Conservation (phyloP, 2,113 vertebrate species). For the Ophiodon elongatus region DNA sequence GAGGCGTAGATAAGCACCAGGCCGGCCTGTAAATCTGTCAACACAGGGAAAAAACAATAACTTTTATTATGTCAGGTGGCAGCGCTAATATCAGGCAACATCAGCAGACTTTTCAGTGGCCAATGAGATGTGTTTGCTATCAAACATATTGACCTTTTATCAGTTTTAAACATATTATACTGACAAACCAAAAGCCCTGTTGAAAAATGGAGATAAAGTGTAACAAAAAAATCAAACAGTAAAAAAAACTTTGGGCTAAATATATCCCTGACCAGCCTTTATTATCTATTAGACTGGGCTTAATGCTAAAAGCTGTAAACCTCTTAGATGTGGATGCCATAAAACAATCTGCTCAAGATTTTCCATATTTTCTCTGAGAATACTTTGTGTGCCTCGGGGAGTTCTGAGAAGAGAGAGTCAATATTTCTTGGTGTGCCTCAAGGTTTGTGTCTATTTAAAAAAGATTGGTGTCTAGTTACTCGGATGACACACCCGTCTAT, state of each 20-base stretch:
- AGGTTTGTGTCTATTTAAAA: background rate
- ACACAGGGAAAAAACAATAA: constrained; percentile 3
- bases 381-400: background rate
- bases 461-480: background rate
- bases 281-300: no score
- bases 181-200: background rate
- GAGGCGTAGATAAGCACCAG: constrained; percentile 94
- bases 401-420: background rate
- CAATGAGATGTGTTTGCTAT: background rate
- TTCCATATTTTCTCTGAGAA: background rate
- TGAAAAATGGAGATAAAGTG: no score
- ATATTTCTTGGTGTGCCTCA: background rate
- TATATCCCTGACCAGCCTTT: no score
- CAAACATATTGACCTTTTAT: background rate
- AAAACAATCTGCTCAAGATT: no score
- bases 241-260: no score
- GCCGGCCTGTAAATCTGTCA: constrained; percentile 94
- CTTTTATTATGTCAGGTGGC: background rate
- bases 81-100: background rate
- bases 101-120: background rate
- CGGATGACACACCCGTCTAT: background rate
- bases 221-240: no score
- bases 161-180: background rate
- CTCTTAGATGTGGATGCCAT: no score
- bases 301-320: no score